A percentile compares a stretch with the other conserved stretches of the same genome.
phyloP scores from a whole-genome alignment of 2,113 vertebrate species.

The Himantopus leucocephalus region DNA sequence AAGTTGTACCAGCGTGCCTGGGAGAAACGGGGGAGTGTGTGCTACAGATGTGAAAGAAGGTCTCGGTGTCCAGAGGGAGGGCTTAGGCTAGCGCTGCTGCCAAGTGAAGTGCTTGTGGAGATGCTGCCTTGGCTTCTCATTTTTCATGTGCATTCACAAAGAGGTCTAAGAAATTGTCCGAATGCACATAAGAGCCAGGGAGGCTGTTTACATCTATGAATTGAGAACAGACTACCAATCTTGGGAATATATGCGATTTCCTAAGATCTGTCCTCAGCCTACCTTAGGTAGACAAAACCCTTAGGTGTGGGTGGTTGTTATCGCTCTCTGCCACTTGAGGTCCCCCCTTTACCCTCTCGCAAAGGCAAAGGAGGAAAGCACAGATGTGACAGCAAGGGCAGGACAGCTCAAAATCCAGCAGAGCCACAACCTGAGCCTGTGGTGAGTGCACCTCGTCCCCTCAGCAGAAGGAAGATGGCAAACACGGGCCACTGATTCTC shows the following conservation, averaged over 20 bases:
- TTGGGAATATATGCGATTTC: not conserved
- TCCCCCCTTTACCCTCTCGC: not conserved
- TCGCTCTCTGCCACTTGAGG: not conserved
- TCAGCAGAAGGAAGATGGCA: not conserved
- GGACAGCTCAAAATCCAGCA: not conserved
- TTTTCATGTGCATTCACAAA: not conserved
- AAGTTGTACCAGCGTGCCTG: not conserved
- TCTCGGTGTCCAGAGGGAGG: not conserved
- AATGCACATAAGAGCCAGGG: not conserved
- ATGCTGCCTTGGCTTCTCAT: not conserved
- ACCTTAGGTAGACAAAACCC: not conserved
- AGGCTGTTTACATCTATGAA: not conserved
- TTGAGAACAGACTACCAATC: not conserved
- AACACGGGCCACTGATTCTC: not conserved
- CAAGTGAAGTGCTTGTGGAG: not conserved
- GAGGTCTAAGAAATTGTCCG: not conserved
- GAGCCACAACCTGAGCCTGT: not conserved
- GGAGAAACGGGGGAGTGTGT: not conserved
- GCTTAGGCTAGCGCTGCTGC: not conserved
- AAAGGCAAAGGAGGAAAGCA: not conserved
- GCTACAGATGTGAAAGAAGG: not conserved
- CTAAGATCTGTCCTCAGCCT: not conserved
- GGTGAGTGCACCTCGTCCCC: not conserved
- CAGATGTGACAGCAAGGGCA: not conserved
- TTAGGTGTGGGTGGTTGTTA: not conserved